Conservation (phyloP, 1,140 invertebrate genomes). For the Grapholita molesta region DNA sequence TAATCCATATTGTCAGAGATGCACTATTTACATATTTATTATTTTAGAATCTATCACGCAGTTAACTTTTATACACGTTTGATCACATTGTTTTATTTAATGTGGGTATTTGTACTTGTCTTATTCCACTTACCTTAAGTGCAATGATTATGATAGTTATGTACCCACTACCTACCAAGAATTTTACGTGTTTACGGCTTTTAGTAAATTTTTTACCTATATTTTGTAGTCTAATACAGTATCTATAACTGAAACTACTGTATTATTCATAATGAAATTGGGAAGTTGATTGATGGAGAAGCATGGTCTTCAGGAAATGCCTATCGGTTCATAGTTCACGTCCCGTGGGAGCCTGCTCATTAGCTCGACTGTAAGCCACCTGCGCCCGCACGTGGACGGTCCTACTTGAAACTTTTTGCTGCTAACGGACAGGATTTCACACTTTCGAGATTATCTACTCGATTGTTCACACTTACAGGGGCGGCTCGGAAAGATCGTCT, state of each 20-base stretch:
- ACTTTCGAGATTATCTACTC: constrained; percentile 49
- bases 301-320: constrained; percentile 51
- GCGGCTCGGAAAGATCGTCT: background rate
- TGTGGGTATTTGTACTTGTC: too few relatives aligned
- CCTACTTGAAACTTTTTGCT: constrained; percentile 46
- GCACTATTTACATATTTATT: too few relatives aligned
- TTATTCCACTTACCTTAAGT: too few relatives aligned
- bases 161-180: too few relatives aligned
- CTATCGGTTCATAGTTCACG: constrained; percentile 57
- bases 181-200: too few relatives aligned
- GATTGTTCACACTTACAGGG: constrained; percentile 51
- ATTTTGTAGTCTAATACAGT: too few relatives aligned
- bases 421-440: constrained; percentile 55
- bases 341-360: constrained; percentile 62
- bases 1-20: background rate
- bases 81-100: too few relatives aligned
- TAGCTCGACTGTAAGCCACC: constrained; percentile 38
- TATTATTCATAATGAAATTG: background rate
- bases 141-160: too few relatives aligned
- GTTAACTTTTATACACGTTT: too few relatives aligned
- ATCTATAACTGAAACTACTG: constrained; percentile 2
- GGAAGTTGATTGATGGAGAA: constrained; percentile 41
- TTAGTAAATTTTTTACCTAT: too few relatives aligned
- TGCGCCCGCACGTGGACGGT: constrained; percentile 59
- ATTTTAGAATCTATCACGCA: too few relatives aligned